These are phyloP conservation scores for Cataglyphis albicans DNA, from an alignment of 2,888 invertebrate species.

Conservation along the genomic window DNA sequence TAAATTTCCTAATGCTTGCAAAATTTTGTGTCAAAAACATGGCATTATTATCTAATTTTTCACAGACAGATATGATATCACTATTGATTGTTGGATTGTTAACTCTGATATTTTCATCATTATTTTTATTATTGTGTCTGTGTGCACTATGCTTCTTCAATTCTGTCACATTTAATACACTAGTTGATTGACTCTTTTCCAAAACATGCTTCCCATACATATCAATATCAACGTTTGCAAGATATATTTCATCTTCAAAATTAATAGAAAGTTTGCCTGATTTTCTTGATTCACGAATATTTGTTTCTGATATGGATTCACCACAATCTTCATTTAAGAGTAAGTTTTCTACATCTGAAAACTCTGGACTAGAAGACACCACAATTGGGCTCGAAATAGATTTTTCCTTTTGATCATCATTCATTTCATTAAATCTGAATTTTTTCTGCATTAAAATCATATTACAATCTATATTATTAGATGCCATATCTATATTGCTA, in stretches of 20 bases:
- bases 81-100: neutral
- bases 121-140: slow-evolving; percentile 17
- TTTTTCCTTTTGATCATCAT: neutral
- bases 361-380: slow-evolving; percentile 62
- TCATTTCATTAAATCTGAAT: slow-evolving; percentile 12
- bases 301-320: neutral
- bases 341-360: slow-evolving; percentile 31
- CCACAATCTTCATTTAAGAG: slow-evolving; percentile 18
- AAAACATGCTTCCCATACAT: slow-evolving; percentile 7
- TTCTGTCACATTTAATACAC: neutral
- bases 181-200: slow-evolving; percentile 49
- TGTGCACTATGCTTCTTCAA: neutral
- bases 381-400: slow-evolving; percentile 23
- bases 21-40: slow-evolving; percentile 19
- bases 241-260: slow-evolving; percentile 58
- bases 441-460: neutral
- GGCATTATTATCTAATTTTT: neutral
- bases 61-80: neutral
- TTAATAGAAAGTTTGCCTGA: slow-evolving; percentile 10
- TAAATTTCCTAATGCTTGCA: slow-evolving; percentile 58
- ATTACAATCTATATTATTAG: slow-evolving; percentile 7
- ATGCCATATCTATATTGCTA: neutral
- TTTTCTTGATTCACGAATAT: slow-evolving; percentile 1
- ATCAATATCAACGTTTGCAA: slow-evolving; percentile 61
- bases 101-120: neutral